Base-by-base conservation (phyloP, 2,113 vertebrate species). In the Pygoscelis antarcticus region DNA sequence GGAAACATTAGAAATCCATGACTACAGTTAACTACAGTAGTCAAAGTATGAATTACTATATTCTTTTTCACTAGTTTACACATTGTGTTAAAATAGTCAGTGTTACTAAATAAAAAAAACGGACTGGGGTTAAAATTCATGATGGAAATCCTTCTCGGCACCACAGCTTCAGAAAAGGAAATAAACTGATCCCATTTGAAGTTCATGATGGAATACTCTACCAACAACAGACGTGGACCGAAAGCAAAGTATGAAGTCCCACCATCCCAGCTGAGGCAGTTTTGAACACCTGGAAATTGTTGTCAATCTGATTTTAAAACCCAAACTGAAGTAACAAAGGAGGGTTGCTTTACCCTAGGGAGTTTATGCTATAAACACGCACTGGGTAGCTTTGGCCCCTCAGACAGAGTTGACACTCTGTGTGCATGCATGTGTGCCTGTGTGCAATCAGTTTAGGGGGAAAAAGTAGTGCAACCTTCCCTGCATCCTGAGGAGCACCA, bases 361-460 rank as follows among this genome's bases (percentile, higher is more conserved):
- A 54, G 10, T 36, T 64, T 13, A 54, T 34, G 18, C 8, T 27
- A 13, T 27, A 62, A 77, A 20, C 7, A 46, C 7, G 42, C 7
- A 21, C 3, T 40, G 4, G 18, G 10, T n/a, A 88, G 17, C 7
- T 90, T 79, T 77, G 7, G 2, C 16, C 7, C 8, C 11, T 60
- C 60, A 55, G 20, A 36, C 1, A n/a, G 51, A 20, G 12, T 1
- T 32, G n/a, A 8, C 9, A 9, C 10, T 26, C 17, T 13, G 6
- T 69, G 26, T 55, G 17, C 1, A 1, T 17, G 16, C 13, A 5
- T 10, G 10, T n/a, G 14, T 0, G 0, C 16, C 6, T 32, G 12
- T 11, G 36, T 22, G 27, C 23, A 52, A 23, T 10, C 46, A 34
- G 3, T 23, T n/a, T 32, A 22, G 42, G 4, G 7, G 10, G 11